These are phyloP conservation scores for Dione juno DNA, from an alignment of 2,888 invertebrate species.

Conservation along the genomic window DNA sequence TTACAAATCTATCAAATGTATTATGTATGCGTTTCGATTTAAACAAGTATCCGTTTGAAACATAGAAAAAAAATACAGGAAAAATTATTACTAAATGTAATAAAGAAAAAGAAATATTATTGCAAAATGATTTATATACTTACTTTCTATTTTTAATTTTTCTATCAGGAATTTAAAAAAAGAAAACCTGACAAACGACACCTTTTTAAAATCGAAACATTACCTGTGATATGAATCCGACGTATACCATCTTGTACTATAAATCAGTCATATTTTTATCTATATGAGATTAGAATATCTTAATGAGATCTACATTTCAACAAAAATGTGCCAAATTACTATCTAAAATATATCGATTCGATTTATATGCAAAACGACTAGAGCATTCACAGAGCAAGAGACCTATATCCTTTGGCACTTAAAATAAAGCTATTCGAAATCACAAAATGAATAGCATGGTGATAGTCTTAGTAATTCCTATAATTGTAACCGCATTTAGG, in stretches of 20 bases:
- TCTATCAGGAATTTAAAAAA: not conserved
- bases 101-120: no score
- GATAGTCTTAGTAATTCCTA: constrained; percentile 32
- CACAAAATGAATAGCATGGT: constrained; percentile 30
- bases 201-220: constrained; percentile 6
- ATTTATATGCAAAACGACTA: constrained; percentile 21
- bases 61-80: not conserved
- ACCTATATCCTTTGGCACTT: constrained; percentile 33
- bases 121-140: no score
- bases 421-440: constrained; percentile 10
- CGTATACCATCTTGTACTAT: constrained; percentile 59
- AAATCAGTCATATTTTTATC: constrained; percentile 50
- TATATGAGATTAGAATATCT: constrained; percentile 24
- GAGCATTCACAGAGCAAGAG: not conserved
- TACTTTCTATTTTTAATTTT: no score
- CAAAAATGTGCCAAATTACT: not conserved
- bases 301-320: not conserved
- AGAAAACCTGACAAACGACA: not conserved
- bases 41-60: not conserved
- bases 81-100: no score
- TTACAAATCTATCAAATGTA: not conserved
- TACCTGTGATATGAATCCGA: constrained; percentile 49
- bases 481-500: constrained; percentile 40
- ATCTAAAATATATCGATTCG: not conserved
- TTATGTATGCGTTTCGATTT: not conserved